Evolutionary conservation across 2,113 vertebrate species (phyloP), one percentile per base, ranked within the genome.

Genomic region (Leucopsar rothschildi): DNA sequence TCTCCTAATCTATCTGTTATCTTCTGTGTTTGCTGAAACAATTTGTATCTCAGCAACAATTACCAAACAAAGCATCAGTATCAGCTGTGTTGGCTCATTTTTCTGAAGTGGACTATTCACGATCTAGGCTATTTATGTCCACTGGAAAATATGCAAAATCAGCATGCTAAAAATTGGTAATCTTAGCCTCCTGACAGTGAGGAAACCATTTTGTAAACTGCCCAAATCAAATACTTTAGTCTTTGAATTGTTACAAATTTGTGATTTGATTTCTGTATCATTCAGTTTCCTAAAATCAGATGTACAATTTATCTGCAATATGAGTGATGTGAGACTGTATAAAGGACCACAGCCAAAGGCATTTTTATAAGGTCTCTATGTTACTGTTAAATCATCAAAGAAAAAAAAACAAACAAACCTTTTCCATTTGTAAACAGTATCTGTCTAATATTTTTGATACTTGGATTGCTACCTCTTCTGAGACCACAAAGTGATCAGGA

Each of bases 11-110:
- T 93, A 81, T 81, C 70, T 45, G 78, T 88, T 97, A 94, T 91
- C 95, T 92, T 87, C 84, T 84, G 31, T 92, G 86, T 93, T 94
- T 90, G 87, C 79, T 88, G 75, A 90, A 93, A 95, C 91, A 95
- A 76, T 80, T 55, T 91, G 93, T 96, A 92, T 91, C 95, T 82
- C 84, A 90, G 95, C 95, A 97, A 95, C 94, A 80, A 95, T 85
- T 87, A 90, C 93, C 82, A 97, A 95, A 96, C 93, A 92, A 94
- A 87, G 84, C 70, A 73, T 77, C 84, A 44, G 50, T 86, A 95
- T 95, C 94, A 96, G 92, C 94, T 96, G 93, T 52, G 84, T 85
- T 90, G 91, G 66, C 78, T 95, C 78, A 90, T 88, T 96, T 96
- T 95, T 91, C 90, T 88, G 42, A 95, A 93, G 84, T 86, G 79